Conservation (phyloP, 2,113 vertebrate genomes). For the Guaruba guarouba region DNA sequence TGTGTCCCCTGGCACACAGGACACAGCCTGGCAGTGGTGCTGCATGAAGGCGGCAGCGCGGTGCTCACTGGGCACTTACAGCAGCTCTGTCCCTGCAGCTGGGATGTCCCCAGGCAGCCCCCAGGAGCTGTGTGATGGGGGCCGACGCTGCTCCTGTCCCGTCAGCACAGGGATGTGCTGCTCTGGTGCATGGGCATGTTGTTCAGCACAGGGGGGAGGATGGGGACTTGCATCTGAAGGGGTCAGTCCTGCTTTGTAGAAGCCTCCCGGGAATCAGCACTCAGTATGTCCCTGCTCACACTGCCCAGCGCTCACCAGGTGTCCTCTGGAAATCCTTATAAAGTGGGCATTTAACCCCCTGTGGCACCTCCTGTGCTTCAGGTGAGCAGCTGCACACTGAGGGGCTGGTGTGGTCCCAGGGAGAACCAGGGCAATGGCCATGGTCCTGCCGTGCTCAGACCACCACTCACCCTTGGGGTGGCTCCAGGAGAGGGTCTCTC, state of each 20-base stretch:
- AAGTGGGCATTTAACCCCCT: background rate
- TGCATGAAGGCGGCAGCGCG: background rate
- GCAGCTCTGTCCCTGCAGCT: background rate
- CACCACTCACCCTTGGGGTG: background rate
- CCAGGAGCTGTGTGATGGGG: background rate
- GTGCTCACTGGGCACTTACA: background rate
- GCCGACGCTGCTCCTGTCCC: rapidly evolving
- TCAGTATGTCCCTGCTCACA: background rate
- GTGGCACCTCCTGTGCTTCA: background rate
- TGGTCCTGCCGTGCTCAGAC: rapidly evolving
- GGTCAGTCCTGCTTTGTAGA: background rate
- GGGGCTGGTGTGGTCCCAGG: background rate
- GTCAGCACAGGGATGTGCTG: background rate
- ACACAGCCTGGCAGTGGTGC: background rate
- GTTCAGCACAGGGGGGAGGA: background rate
- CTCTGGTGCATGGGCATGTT: background rate
- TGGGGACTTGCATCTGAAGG: background rate
- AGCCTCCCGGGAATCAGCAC: background rate
- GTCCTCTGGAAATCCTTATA: background rate
- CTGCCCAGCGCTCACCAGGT: background rate
- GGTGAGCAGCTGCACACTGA: background rate
- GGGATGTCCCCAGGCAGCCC: background rate
- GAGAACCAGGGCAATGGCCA: background rate
- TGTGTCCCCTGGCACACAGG: background rate
- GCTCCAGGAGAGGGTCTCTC: background rate